Evolutionary conservation across 1,140 invertebrate species (phyloP), one percentile per base, ranked within the genome.

Genomic region (Bathynomus jamesi): DNA sequence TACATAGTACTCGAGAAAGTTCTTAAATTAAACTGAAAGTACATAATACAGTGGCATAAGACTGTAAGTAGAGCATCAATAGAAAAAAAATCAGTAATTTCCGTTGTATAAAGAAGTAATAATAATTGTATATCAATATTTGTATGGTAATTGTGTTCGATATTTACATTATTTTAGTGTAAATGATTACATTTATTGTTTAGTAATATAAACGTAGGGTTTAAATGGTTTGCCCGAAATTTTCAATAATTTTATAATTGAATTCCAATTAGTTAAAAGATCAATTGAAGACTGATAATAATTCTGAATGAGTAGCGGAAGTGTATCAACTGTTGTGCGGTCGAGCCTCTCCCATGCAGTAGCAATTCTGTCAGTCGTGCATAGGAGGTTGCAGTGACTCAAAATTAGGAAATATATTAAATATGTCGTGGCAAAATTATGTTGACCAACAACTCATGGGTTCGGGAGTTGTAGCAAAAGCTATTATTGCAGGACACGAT

Each of bases 391-490:
- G 40, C 40, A 53, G 40, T 53, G 40, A 5, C 40, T 53, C 40
- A 3, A 53, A 53, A 53, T 53, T 53, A 53, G 40, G 13, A 53
- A 17, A 53, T 17, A 17, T 53, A 17, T 17, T 53, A 53, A 53
- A 53, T 21, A 96, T 95, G 93, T 95, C 93, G 89, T 96, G 94
- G 94, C 93, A 96, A 90, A 92, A 94, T 89, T 96, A 96, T 87
- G 91, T 96, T 83, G 93, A 96, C 86, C 95, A 95, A 87, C 94
- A 96, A 86, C 90, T 96, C 86, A 87, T 95, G 85, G 92, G 92
- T 81, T 93, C 92, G 81, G 90, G 89, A 85, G 93, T 92, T 89
- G 91, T 95, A 79, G 90, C 89, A 83, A 94, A 93, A 88, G 93
- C 93, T 79, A 92, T 91, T 78, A 96, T 96, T 83, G 93, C 91